Conservation (phyloP, 2,797 vertebrate species). For the Clarias platycephalus region DNA sequence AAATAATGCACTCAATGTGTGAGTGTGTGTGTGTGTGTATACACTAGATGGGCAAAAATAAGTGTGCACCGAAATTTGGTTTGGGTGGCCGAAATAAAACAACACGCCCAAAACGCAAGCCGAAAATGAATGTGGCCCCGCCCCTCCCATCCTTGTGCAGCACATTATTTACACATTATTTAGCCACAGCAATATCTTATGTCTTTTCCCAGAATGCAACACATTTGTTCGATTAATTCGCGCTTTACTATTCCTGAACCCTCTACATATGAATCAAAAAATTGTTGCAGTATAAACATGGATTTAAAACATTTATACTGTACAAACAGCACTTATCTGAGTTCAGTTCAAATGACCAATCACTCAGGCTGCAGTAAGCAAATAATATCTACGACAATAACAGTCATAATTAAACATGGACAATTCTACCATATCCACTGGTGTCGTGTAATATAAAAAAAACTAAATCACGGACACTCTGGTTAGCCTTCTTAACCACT, state of each 20-base stretch:
- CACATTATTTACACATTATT: neutral
- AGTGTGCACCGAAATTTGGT: no score
- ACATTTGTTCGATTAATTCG: neutral
- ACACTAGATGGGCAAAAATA: no score
- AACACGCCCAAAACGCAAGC: no score
- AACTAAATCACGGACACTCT: neutral
- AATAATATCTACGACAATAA: neutral
- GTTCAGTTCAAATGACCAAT: neutral
- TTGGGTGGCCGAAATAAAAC: no score
- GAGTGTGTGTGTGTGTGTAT: no score
- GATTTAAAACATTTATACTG: neutral
- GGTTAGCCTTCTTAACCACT: neutral
- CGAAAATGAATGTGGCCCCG: no score
- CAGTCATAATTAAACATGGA: neutral
- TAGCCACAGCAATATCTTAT: neutral
- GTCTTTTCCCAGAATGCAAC: neutral
- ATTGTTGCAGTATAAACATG: neutral
- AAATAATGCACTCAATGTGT: no score
- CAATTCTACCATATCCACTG: neutral
- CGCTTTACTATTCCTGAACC: neutral
- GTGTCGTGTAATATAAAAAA: neutral
- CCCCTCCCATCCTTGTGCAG: no score
- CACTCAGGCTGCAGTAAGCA: neutral
- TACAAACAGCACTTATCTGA: neutral
- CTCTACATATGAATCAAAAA: neutral